A percentile compares a stretch with the other conserved stretches of the same genome.
These are phyloP conservation scores for Zaprionus tsacasi DNA, from an alignment of 1,140 invertebrate genomes.

Conservation along the genomic window DNA sequence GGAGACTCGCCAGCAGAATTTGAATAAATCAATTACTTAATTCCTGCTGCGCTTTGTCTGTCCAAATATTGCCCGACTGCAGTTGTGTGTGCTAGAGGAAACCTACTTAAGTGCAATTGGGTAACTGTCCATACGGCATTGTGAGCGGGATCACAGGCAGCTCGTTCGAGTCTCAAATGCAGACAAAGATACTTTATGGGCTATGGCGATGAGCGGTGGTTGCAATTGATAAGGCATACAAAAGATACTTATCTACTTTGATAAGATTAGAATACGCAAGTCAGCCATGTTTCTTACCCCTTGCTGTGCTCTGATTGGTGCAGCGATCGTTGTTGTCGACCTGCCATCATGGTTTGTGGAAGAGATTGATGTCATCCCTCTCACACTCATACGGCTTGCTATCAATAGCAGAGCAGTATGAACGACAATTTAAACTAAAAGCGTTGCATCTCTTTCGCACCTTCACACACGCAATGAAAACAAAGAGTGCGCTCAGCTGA, in stretches of 20 bases:
- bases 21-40: slow-evolving; percentile 39
- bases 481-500: too few species aligned
- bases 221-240: not conserved
- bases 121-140: not conserved
- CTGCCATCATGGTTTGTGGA: too few species aligned
- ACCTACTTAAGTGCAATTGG: slow-evolving; percentile 27
- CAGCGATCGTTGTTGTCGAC: too few species aligned
- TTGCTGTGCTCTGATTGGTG: too few species aligned
- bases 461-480: too few species aligned
- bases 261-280: too few species aligned
- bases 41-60: slow-evolving; percentile 18
- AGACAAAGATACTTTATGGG: not conserved
- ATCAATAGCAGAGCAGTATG: too few species aligned
- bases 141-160: not conserved
- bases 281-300: too few species aligned
- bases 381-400: not conserved
- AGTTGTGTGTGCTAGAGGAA: slow-evolving; percentile 7
- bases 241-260: not conserved
- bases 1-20: not conserved
- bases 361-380: not conserved
- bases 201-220: not conserved
- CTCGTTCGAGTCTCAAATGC: not conserved
- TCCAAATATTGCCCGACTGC: slow-evolving; percentile 20
- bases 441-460: too few species aligned
- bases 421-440: too few species aligned